phyloP scores from a whole-genome alignment of 2,888 invertebrate genomes.

The Oligia strigilis region DNA sequence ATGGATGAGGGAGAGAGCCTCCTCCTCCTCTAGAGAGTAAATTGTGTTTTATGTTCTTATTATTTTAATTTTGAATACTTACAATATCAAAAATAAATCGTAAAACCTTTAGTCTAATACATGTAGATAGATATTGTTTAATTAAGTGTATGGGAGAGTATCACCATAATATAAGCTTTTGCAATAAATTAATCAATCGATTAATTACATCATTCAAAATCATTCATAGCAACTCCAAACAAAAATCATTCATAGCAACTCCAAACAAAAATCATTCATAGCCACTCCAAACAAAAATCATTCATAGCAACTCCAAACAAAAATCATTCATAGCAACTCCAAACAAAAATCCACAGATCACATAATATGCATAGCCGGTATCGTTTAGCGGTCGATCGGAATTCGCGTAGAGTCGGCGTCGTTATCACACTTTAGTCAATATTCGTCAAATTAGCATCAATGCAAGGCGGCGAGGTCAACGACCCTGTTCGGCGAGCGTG shows the following conservation, averaged over 20 bases:
- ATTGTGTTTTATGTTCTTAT: not conserved
- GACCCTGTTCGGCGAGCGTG: slow-evolving; percentile 83
- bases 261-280: no score
- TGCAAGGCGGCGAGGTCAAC: slow-evolving; percentile 79
- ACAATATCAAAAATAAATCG: not conserved
- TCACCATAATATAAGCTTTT: not conserved
- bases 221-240: slow-evolving; percentile 10
- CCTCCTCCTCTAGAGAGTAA: not conserved
- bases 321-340: not conserved
- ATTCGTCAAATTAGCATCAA: slow-evolving; percentile 87
- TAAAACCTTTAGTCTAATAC: not conserved
- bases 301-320: no score
- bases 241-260: not conserved
- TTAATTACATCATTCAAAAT: slow-evolving; percentile 15
- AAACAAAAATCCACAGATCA: slow-evolving; percentile 22
- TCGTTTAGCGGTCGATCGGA: slow-evolving; percentile 62
- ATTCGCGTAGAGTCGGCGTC: slow-evolving; percentile 66
- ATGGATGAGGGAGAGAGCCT: no score
- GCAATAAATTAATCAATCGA: slow-evolving; percentile 1
- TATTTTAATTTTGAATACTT: not conserved
- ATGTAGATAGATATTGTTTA: no score
- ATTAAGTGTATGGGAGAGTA: not conserved
- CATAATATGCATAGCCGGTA: slow-evolving; percentile 51
- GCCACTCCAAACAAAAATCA: no score
- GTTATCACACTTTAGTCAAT: slow-evolving; percentile 71